phyloP scores from a whole-genome alignment of 2,797 vertebrate species.

The Hoplostethus atlanticus region DNA sequence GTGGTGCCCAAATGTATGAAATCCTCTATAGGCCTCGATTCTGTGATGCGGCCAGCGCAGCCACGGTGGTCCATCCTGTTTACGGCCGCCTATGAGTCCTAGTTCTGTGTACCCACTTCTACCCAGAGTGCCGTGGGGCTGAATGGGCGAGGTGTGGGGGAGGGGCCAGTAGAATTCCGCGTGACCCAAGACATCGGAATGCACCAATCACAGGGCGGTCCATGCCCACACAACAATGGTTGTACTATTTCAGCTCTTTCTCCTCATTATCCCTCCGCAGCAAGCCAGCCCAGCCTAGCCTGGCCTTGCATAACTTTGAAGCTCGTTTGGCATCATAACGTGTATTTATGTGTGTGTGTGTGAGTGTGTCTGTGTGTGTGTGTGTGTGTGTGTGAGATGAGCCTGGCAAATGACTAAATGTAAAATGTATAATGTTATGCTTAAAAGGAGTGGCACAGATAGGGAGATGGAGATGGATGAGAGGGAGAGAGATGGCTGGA shows the following conservation, averaged over 20 bases:
- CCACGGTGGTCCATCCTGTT: conserved; percentile 36
- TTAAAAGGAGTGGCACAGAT: conserved; percentile 21
- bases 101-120: conserved; percentile 43
- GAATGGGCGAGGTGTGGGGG: conserved; percentile 62
- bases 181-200: conserved; percentile 72
- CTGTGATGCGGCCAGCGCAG: not conserved
- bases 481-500: conserved; percentile 20
- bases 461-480: conserved; percentile 51
- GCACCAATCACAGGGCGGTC: conserved; percentile 75
- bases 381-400: conserved; percentile 19
- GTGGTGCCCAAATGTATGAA: not conserved
- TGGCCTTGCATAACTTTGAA: conserved; percentile 76
- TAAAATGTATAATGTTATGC: conserved; percentile 57
- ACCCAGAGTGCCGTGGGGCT: conserved; percentile 36
- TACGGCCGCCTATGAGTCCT: conserved; percentile 30
- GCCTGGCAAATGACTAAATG: conserved; percentile 52
- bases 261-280: conserved; percentile 76
- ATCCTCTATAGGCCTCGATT: not conserved
- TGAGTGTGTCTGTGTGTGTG: conserved; percentile 2
- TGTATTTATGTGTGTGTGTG: conserved; percentile 52
- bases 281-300: conserved; percentile 18
- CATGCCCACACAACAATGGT: conserved; percentile 73
- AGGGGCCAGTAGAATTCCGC: conserved; percentile 68
- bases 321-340: conserved; percentile 76
- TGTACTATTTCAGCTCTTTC: conserved; percentile 77